Conservation (phyloP, 2,888 invertebrate species). For the Eupithecia pulchellata region DNA sequence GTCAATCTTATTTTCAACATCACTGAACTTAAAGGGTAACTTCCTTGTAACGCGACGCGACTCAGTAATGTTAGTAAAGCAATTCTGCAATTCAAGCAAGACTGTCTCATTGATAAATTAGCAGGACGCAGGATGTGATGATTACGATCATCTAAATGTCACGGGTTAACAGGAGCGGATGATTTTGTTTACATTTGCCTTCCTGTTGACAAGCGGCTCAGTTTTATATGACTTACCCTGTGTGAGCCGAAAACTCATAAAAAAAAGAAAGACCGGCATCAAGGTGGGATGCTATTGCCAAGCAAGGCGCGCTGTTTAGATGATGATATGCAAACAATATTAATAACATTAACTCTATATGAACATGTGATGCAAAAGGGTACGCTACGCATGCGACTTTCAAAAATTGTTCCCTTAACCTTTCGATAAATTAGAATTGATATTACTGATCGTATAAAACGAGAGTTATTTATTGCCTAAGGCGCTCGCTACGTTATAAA, state of each 20-base stretch:
- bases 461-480: conserved; percentile 53
- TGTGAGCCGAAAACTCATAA: conserved; percentile 24
- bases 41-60: conserved; percentile 16
- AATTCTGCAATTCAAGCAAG: conserved; percentile 22
- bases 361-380: background rate
- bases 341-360: background rate
- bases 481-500: conserved; percentile 57
- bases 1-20: conserved; percentile 7
- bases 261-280: background rate
- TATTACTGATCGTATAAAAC: conserved; percentile 56
- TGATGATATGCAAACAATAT: background rate
- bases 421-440: conserved; percentile 56
- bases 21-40: background rate
- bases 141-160: conserved; percentile 37
- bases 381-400: conserved; percentile 2
- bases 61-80: conserved; percentile 20
- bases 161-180: conserved; percentile 37
- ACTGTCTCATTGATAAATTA: conserved; percentile 32
- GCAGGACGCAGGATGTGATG: conserved; percentile 36
- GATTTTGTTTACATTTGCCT: conserved; percentile 35
- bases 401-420: conserved; percentile 44
- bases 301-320: background rate
- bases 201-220: conserved; percentile 31
- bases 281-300: background rate
- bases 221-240: conserved; percentile 30